Percentiles rank a stretch among this genome's conserved stretches.
Evolutionary conservation across 2,113 vertebrate genomes (phyloP).

Genomic region (Halichoeres trimaculatus): DNA sequence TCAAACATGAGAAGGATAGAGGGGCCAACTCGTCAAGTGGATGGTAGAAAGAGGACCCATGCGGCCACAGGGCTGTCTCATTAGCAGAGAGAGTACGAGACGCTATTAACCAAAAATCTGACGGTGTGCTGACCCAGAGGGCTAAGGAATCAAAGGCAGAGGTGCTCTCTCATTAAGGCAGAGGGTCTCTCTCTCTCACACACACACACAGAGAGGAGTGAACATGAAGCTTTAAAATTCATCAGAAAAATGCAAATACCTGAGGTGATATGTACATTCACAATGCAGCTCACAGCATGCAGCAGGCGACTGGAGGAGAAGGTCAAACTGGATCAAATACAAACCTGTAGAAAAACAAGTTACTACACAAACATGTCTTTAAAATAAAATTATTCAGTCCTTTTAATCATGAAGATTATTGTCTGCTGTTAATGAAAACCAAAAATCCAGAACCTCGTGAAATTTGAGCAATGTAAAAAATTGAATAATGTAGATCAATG

Average conservation of each 20-base stretch:
- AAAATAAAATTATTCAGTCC: too few relatives aligned
- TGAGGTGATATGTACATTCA: too few relatives aligned
- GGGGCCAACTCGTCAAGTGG: constrained; percentile 4
- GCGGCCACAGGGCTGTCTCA: constrained; percentile 28
- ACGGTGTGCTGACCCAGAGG: not conserved
- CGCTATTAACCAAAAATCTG: not conserved
- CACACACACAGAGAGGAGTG: not conserved
- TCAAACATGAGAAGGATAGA: not conserved
- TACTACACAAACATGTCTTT: too few relatives aligned
- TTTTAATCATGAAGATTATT: too few relatives aligned
- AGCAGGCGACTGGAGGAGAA: too few relatives aligned
- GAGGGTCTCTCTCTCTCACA: too few relatives aligned
- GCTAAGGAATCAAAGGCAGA: constrained; percentile 14
- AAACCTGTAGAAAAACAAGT: too few relatives aligned
- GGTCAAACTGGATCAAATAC: too few relatives aligned
- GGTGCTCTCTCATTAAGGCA: constrained; percentile 17
- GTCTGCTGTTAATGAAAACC: too few relatives aligned
- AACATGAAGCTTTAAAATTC: not conserved
- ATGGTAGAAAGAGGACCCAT: not conserved
- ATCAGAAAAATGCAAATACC: not conserved
- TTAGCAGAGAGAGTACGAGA: constrained; percentile 15
- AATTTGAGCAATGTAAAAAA: too few relatives aligned
- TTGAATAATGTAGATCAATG: too few relatives aligned
- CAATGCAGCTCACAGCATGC: not conserved
- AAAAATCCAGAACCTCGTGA: too few relatives aligned